Evolutionary conservation across 2,888 invertebrate species (phyloP).

Genomic region (Balanococcus diminutus): DNA sequence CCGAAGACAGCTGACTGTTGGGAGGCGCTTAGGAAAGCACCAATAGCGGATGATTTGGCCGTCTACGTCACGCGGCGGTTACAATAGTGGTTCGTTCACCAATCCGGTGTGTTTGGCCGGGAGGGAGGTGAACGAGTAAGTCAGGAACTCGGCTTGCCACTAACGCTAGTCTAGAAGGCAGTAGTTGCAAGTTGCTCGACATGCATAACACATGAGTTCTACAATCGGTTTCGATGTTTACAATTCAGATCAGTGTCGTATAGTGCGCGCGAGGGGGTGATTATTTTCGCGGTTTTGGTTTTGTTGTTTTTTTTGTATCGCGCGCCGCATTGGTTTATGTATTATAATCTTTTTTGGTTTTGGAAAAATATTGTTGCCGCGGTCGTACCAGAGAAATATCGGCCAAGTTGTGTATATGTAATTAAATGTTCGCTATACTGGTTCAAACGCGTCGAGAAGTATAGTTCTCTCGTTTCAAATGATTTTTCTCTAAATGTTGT

Average conservation of each 20-base stretch:
- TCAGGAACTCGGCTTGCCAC: constrained; percentile 31
- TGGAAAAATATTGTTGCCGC: neutral
- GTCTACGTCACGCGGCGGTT: constrained; percentile 56
- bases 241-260: constrained; percentile 59
- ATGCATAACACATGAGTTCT: constrained; percentile 69
- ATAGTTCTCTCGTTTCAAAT: neutral
- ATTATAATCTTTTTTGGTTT: neutral
- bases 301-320: constrained; percentile 29
- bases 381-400: too few relatives aligned
- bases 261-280: constrained; percentile 60
- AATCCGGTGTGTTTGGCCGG: constrained; percentile 56
- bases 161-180: constrained; percentile 39
- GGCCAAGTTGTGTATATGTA: too few relatives aligned
- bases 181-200: constrained; percentile 61
- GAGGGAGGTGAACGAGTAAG: constrained; percentile 45
- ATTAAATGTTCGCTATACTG: too few relatives aligned
- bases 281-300: constrained; percentile 65
- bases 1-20: constrained; percentile 40
- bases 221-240: constrained; percentile 58
- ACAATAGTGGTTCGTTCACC: constrained; percentile 47
- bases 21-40: constrained; percentile 28
- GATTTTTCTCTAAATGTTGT: neutral
- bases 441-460: too few relatives aligned
- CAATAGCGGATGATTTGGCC: constrained; percentile 47
- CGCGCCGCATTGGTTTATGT: neutral